phyloP scores from a whole-genome alignment of 2,888 invertebrate species.

The Melinaea marsaeus region DNA sequence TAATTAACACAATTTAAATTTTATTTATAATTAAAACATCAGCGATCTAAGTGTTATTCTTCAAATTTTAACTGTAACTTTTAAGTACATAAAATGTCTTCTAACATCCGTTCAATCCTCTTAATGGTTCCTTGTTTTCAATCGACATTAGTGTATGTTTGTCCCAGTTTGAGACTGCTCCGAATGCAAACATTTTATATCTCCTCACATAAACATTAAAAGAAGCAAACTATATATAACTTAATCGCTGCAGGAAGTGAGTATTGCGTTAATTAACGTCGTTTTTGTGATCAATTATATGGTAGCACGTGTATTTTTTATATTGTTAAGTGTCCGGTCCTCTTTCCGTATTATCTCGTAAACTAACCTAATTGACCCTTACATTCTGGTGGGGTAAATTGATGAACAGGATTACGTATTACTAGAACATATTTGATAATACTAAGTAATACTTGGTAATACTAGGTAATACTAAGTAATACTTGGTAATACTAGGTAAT shows the following conservation, averaged over 20 bases:
- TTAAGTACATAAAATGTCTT: constrained; percentile 16
- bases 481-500: too few relatives aligned
- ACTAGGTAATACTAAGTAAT: too few relatives aligned
- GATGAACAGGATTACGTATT: too few relatives aligned
- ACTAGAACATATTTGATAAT: too few relatives aligned
- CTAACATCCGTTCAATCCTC: constrained; percentile 37
- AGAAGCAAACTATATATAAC: constrained; percentile 44
- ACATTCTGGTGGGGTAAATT: too few relatives aligned
- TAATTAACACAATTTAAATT: too few relatives aligned
- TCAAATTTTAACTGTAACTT: too few relatives aligned
- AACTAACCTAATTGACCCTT: not conserved
- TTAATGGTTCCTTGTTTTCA: constrained; percentile 50
- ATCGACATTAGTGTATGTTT: constrained; percentile 34
- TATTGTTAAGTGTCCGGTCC: constrained; percentile 13
- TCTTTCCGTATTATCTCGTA: constrained; percentile 10
- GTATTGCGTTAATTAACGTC: constrained; percentile 50
- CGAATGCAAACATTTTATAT: constrained; percentile 59
- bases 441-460: too few relatives aligned
- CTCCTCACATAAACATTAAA: constrained; percentile 58
- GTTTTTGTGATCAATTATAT: constrained; percentile 17
- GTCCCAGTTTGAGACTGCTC: constrained; percentile 41
- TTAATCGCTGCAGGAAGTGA: constrained; percentile 48
- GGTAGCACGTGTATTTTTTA: constrained; percentile 19
- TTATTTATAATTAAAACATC: too few relatives aligned
- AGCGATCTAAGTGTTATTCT: too few relatives aligned